Conservation (phyloP, 2,113 vertebrate genomes). For the Lontra canadensis region DNA sequence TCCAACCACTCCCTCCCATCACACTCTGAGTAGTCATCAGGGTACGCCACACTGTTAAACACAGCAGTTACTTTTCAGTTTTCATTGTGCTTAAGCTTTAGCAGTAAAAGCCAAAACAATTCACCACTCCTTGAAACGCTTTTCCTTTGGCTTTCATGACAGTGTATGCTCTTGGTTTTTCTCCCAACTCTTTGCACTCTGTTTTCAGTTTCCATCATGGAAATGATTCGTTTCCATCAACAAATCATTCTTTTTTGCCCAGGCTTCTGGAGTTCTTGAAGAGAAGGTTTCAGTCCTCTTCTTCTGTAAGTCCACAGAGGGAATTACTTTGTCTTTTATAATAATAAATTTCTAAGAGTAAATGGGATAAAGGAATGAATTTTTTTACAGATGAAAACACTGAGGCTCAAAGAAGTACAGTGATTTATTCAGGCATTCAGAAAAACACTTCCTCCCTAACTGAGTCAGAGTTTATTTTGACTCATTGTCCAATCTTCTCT, state of each 20-base stretch:
- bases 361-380: not conserved
- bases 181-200: not conserved
- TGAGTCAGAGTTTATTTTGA: not conserved
- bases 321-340: not conserved
- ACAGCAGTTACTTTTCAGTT: not conserved
- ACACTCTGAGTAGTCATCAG: not conserved
- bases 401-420: not conserved
- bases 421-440: not conserved
- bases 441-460: not conserved
- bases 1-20: not conserved
- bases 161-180: not conserved
- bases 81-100: not conserved
- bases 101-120: not conserved
- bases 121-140: not conserved
- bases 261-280: not conserved
- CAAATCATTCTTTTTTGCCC: not conserved
- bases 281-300: not conserved
- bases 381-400: not conserved
- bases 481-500: not conserved
- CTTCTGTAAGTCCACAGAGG: not conserved
- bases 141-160: not conserved
- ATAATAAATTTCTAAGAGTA: not conserved
- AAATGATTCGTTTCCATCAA: no score
- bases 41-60: not conserved
- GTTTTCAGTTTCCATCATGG: not conserved